Conservation (phyloP, 2,797 vertebrate genomes). For the Apogon hyalosoma region DNA sequence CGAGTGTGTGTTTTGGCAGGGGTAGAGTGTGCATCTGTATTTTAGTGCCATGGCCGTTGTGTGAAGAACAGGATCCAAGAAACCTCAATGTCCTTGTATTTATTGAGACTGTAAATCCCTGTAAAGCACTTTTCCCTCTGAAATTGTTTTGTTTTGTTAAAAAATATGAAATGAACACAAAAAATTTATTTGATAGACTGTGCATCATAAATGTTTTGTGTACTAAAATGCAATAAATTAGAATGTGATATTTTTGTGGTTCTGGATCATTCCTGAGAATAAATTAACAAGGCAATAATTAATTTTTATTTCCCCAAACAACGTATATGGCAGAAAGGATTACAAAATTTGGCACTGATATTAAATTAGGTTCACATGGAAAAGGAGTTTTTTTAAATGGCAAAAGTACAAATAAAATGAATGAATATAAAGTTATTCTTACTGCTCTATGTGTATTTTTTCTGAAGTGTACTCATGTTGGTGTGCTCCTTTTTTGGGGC, state of each 20-base stretch:
- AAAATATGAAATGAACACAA: constrained; percentile 79
- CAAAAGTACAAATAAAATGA: constrained; percentile 32
- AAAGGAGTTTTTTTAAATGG: constrained; percentile 1
- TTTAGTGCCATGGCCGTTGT: constrained; percentile 76
- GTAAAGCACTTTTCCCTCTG: constrained; percentile 96
- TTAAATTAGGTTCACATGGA: constrained; percentile 4
- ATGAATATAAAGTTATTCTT: constrained; percentile 5
- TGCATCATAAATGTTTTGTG: constrained; percentile 97
- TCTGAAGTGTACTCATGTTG: constrained; percentile 1
- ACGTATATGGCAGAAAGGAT: background rate
- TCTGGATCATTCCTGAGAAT: constrained; percentile 42
- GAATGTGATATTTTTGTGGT: constrained; percentile 71
- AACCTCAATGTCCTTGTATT: constrained; percentile 92
- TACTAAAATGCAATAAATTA: constrained; percentile 95
- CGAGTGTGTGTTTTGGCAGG: constrained; percentile 56
- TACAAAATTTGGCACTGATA: background rate
- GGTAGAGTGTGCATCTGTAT: constrained; percentile 70
- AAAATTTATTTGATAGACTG: constrained; percentile 90
- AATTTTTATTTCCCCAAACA: constrained; percentile 5
- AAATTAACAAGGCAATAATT: constrained; percentile 22
- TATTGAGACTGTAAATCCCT: constrained; percentile 95
- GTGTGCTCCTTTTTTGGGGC: background rate
- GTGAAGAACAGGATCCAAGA: constrained; percentile 85
- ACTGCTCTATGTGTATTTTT: constrained; percentile 3
- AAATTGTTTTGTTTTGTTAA: constrained; percentile 94